A percentile compares a stretch with the other conserved stretches of the same genome.
Conservation (phyloP, 2,113 vertebrate species). For the Catharus fuscescens region DNA sequence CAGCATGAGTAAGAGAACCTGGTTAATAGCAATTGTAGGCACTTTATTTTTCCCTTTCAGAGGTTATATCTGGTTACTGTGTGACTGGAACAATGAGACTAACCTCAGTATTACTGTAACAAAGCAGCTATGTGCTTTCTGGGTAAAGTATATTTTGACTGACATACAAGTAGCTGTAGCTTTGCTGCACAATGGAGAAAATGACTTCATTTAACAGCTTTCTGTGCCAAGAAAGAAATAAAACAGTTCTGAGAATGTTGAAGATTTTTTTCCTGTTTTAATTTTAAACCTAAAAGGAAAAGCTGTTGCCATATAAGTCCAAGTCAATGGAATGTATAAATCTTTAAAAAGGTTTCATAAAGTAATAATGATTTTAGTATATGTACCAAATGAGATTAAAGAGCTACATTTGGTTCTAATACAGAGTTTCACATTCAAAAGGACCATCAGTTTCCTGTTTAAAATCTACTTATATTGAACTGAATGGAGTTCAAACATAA, state of each 20-base stretch:
- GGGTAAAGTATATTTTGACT: conserved; percentile 55
- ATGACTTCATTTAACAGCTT: conserved; percentile 60
- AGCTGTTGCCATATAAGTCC: conserved; percentile 47
- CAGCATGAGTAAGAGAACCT: background rate
- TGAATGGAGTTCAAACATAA: conserved; percentile 63
- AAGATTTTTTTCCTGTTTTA: conserved; percentile 48
- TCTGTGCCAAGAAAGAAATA: conserved; percentile 61
- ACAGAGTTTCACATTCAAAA: conserved; percentile 67
- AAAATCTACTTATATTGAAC: conserved; percentile 58
- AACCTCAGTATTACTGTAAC: conserved; percentile 40
- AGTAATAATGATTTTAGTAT: conserved; percentile 71
- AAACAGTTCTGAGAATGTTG: conserved; percentile 21
- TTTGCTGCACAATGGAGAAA: conserved; percentile 57
- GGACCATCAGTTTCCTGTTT: conserved; percentile 49
- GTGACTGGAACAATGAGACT: conserved; percentile 31
- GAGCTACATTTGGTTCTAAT: conserved; percentile 67
- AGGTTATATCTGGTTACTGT: conserved; percentile 34
- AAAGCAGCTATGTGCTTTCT: conserved; percentile 38
- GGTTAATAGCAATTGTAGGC: background rate
- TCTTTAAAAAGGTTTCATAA: conserved; percentile 68
- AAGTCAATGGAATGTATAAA: conserved; percentile 57
- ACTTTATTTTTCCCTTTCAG: conserved; percentile 24
- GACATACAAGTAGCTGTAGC: conserved; percentile 46
- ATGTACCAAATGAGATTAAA: conserved; percentile 67
- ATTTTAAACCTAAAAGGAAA: conserved; percentile 63